phyloP scores from a whole-genome alignment of 2,888 invertebrate species.

The Flexamia atlantica region DNA sequence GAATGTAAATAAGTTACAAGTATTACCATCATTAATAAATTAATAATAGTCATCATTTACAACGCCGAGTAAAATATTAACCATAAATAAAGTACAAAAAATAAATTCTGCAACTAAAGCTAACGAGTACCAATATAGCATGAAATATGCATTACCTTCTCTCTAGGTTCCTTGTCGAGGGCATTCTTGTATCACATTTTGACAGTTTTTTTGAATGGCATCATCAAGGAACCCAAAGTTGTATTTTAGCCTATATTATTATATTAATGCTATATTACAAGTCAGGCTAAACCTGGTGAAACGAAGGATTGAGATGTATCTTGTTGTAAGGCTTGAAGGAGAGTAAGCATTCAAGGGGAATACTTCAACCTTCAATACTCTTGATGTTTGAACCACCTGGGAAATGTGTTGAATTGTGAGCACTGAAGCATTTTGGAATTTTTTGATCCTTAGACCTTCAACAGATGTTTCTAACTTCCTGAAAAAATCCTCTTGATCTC shows the following conservation, averaged over 20 bases:
- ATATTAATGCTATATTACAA: conserved; percentile 39
- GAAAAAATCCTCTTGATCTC: no score
- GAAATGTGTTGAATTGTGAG: no score
- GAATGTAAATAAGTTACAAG: conserved; percentile 30
- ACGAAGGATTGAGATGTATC: no score
- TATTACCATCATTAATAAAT: conserved; percentile 58
- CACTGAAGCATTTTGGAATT: no score
- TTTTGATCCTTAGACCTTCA: no score
- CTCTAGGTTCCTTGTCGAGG: conserved; percentile 69
- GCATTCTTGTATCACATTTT: conserved; percentile 66
- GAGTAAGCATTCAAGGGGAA: no score
- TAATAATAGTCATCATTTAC: conserved; percentile 47
- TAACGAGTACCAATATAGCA: conserved; percentile 58
- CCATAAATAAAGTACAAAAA: conserved; percentile 54
- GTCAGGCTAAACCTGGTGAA: not conserved
- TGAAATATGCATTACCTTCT: conserved; percentile 71
- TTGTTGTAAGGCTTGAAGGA: no score
- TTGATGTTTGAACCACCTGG: no score
- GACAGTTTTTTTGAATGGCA: conserved; percentile 58
- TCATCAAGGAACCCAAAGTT: conserved; percentile 64
- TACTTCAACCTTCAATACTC: no score
- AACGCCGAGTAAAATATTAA: conserved; percentile 1
- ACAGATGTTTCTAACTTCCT: no score
- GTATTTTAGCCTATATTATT: conserved; percentile 41
- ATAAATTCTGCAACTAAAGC: conserved; percentile 48